These are phyloP conservation scores for Agrypnus murinus DNA, from an alignment of 2,888 invertebrate genomes.

Conservation along the genomic window DNA sequence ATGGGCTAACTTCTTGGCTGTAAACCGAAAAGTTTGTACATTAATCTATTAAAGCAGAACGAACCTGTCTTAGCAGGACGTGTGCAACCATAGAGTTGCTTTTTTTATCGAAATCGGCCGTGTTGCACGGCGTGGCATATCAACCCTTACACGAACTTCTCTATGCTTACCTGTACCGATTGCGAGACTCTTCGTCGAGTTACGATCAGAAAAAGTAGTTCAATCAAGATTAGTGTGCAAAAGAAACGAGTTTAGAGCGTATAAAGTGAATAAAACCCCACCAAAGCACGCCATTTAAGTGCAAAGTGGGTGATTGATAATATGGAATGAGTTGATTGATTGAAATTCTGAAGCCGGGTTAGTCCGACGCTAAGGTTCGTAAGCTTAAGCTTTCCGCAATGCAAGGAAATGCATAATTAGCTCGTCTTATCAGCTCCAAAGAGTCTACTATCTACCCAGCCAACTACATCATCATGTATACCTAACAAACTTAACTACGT, in stretches of 20 bases:
- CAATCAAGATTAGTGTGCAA: constrained; percentile 60
- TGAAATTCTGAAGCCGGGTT: constrained; percentile 50
- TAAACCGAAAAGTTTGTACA: constrained; percentile 65
- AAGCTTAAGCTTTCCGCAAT: constrained; percentile 31
- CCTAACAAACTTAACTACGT: constrained; percentile 10
- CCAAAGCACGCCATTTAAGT: constrained; percentile 57
- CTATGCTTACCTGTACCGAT: constrained; percentile 36
- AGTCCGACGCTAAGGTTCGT: constrained; percentile 33
- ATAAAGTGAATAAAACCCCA: constrained; percentile 58
- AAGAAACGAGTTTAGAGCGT: constrained; percentile 58
- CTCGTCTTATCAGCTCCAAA: constrained; percentile 24
- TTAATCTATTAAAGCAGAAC: constrained; percentile 65
- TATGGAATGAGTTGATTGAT: constrained; percentile 60
- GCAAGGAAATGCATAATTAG: constrained; percentile 43
- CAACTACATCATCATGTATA: constrained; percentile 27
- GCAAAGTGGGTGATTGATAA: constrained; percentile 61
- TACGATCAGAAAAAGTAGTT: constrained; percentile 58
- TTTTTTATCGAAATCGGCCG: constrained; percentile 33
- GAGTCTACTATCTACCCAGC: constrained; percentile 20
- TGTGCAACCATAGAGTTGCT: constrained; percentile 48
- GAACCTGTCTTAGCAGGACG: constrained; percentile 55
- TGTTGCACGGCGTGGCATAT: constrained; percentile 33
- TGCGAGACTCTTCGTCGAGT: constrained; percentile 46
- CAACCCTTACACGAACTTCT: constrained; percentile 25
- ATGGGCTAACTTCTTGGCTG: constrained; percentile 65